Percentiles rank a stretch among this genome's conserved stretches.
Evolutionary conservation across 2,888 invertebrate genomes (phyloP).

Genomic region (Criorhina ranunculi): DNA sequence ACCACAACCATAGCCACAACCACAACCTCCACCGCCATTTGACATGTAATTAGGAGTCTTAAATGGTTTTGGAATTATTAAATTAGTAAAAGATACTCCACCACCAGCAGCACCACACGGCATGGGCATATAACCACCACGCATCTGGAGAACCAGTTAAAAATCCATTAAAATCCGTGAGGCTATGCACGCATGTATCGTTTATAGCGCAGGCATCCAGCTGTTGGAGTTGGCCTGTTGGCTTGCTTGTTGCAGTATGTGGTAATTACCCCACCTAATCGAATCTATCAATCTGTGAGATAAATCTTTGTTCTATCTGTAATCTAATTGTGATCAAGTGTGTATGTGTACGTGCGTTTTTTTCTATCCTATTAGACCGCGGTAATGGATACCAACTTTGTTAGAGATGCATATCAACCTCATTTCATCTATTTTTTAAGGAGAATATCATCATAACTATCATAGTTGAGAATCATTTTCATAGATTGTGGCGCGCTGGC

Average conservation of each 20-base stretch:
- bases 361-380: constrained; percentile 38
- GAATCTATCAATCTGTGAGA: constrained; percentile 84
- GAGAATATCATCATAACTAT: constrained; percentile 73
- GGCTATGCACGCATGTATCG: constrained; percentile 54
- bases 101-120: constrained; percentile 4
- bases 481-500: constrained; percentile 25
- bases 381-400: constrained; percentile 69
- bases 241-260: constrained; percentile 71
- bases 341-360: constrained; percentile 6
- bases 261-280: constrained; percentile 80
- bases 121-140: constrained; percentile 68
- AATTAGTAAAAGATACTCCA: constrained; percentile 82
- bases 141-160: constrained; percentile 81
- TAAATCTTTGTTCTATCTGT: constrained; percentile 82
- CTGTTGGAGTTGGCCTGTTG: constrained; percentile 3
- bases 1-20: background rate
- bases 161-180: constrained; percentile 81
- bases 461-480: constrained; percentile 59
- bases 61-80: constrained; percentile 84
- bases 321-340: constrained; percentile 68
- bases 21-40: constrained; percentile 46
- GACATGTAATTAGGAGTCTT: constrained; percentile 84
- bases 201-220: constrained; percentile 50
- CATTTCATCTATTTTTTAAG: constrained; percentile 56
- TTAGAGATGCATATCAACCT: constrained; percentile 67